These are phyloP conservation scores for Sipha flava DNA, from an alignment of 1,140 invertebrate genomes.

Conservation along the genomic window DNA sequence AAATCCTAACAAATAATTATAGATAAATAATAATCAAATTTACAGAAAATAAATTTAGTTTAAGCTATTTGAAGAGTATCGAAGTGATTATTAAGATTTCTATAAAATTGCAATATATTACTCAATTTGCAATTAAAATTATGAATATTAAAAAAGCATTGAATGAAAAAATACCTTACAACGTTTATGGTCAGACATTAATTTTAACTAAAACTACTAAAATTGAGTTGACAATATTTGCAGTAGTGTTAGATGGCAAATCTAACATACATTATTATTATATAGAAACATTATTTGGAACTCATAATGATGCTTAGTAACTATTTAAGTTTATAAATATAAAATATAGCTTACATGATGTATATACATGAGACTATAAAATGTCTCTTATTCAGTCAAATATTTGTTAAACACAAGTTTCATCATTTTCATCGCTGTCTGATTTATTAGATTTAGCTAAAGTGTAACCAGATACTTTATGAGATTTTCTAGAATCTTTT, in stretches of 20 bases:
- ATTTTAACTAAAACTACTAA: no score
- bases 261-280: not conserved
- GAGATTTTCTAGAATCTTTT: slow-evolving; percentile 2
- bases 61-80: not conserved
- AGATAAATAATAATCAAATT: not conserved
- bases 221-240: no score
- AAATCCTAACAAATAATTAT: not conserved
- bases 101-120: not conserved
- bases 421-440: slow-evolving; percentile 16
- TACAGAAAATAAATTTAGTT: not conserved
- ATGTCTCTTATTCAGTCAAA: not conserved
- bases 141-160: no score
- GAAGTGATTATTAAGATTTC: not conserved
- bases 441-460: slow-evolving; percentile 16
- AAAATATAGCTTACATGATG: not conserved
- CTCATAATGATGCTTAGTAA: not conserved
- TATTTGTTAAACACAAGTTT: slow-evolving; percentile 19
- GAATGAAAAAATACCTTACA: not conserved
- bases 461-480: not conserved
- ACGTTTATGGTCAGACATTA: no score
- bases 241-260: no score
- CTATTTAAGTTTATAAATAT: not conserved
- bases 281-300: not conserved
- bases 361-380: not conserved
- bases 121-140: no score